Evolutionary conservation across 2,797 vertebrate genomes (phyloP).

Genomic region (Acanthurus leucopareius): DNA sequence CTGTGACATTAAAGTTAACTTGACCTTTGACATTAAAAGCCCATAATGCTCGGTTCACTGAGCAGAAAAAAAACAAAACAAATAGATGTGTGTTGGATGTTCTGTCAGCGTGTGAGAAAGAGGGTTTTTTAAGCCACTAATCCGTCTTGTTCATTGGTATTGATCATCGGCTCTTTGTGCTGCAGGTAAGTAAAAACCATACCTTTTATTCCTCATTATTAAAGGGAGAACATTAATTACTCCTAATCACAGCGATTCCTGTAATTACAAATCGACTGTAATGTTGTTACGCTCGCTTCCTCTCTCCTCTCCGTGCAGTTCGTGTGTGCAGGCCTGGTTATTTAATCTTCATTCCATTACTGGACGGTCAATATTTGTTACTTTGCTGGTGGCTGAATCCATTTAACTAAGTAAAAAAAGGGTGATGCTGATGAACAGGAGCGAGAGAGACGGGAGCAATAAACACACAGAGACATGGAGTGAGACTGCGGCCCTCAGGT

Average conservation of each 20-base stretch:
- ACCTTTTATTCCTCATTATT: constrained; percentile 59
- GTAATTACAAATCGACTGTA: constrained; percentile 61
- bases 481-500: constrained; percentile 16
- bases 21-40: no score
- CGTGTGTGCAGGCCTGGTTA: constrained; percentile 3
- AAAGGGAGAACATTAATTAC: constrained; percentile 55
- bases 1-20: no score
- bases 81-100: no score
- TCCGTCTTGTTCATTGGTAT: constrained; percentile 34
- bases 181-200: constrained; percentile 34
- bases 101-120: no score
- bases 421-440: constrained; percentile 25
- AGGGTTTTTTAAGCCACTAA: no score
- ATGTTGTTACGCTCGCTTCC: constrained; percentile 4
- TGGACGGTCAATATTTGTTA: constrained; percentile 47
- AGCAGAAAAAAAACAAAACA: no score
- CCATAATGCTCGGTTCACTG: no score
- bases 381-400: constrained; percentile 33
- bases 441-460: constrained; percentile 8
- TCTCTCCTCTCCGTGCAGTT: constrained; percentile 9
- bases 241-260: constrained; percentile 43
- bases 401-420: constrained; percentile 21
- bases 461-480: constrained; percentile 19
- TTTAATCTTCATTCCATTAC: constrained; percentile 59
- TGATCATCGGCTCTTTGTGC: constrained; percentile 47